These are phyloP conservation scores for Denticeps clupeoides DNA, from an alignment of 2,797 vertebrate genomes.

Conservation along the genomic window DNA sequence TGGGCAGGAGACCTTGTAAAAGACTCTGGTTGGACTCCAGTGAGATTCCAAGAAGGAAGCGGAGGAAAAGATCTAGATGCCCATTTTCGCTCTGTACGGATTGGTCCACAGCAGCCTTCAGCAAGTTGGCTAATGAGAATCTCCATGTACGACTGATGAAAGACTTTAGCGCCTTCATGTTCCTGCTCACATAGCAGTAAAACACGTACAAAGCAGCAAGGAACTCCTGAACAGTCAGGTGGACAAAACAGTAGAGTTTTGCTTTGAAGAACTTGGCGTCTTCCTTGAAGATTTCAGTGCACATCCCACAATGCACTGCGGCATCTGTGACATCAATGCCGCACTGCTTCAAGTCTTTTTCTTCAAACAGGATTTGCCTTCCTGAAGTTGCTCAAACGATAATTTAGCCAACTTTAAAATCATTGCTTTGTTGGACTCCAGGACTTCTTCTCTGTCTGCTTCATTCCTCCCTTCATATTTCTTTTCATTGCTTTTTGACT, in stretches of 20 bases:
- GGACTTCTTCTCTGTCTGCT: neutral
- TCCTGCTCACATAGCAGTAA: constrained; percentile 7
- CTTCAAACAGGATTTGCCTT: constrained; percentile 19
- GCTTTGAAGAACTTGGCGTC: constrained; percentile 10
- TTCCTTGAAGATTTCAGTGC: constrained; percentile 19
- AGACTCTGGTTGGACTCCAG: constrained; percentile 15
- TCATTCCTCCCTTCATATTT: constrained; percentile 4
- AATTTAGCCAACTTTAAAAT: constrained; percentile 15
- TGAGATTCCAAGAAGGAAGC: constrained; percentile 24
- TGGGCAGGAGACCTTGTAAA: constrained; percentile 7
- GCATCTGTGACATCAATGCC: constrained; percentile 12
- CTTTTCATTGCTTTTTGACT: constrained; percentile 9
- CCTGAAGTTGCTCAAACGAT: constrained; percentile 18
- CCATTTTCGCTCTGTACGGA: constrained; percentile 13
- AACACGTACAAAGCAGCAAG: constrained; percentile 10
- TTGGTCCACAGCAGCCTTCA: constrained; percentile 17
- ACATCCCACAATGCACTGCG: constrained; percentile 16
- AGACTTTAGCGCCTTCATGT: neutral
- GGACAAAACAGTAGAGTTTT: constrained; percentile 21
- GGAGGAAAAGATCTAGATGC: constrained; percentile 29
- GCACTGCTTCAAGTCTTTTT: constrained; percentile 15
- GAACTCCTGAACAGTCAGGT: constrained; percentile 23
- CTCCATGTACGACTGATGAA: neutral
- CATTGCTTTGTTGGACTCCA: constrained; percentile 1
- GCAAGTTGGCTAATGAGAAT: constrained; percentile 7